A percentile compares a stretch with the other conserved stretches of the same genome.
Conservation (phyloP, 2,888 invertebrate genomes). For the Serrognathus titanus region DNA sequence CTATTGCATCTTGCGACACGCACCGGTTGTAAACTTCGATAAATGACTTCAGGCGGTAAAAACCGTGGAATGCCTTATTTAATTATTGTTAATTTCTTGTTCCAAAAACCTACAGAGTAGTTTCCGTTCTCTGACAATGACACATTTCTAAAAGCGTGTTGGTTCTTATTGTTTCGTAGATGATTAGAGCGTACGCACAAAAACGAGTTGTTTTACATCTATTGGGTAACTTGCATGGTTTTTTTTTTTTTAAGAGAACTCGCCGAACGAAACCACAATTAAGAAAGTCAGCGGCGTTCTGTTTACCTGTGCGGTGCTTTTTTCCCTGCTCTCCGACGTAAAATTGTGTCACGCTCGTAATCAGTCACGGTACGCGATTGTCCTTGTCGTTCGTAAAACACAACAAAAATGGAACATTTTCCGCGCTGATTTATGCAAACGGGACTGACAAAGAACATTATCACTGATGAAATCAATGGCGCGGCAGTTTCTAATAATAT, state of each 20-base stretch:
- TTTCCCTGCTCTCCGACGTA: constrained; percentile 28
- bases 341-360: constrained; percentile 44
- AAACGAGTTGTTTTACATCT: no score
- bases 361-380: constrained; percentile 42
- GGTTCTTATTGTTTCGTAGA: no score
- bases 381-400: constrained; percentile 33
- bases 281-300: constrained; percentile 27
- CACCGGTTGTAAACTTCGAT: no score
- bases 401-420: constrained; percentile 25
- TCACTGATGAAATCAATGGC: constrained; percentile 9
- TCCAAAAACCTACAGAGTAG: no score
- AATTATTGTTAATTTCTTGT: no score
- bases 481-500: not conserved
- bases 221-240: constrained; percentile 1
- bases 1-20: no score
- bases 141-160: no score
- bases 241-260: constrained; percentile 2
- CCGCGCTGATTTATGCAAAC: constrained; percentile 19
- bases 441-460: constrained; percentile 4
- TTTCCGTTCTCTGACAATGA: no score
- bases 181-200: no score
- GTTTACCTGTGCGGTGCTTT: constrained; percentile 14
- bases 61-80: no score
- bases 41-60: no score
- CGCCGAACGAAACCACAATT: constrained; percentile 23